Percentiles rank a stretch among this genome's conserved stretches.
Evolutionary conservation across 2,797 vertebrate species (phyloP).

Genomic region (Tadarida brasiliensis): DNA sequence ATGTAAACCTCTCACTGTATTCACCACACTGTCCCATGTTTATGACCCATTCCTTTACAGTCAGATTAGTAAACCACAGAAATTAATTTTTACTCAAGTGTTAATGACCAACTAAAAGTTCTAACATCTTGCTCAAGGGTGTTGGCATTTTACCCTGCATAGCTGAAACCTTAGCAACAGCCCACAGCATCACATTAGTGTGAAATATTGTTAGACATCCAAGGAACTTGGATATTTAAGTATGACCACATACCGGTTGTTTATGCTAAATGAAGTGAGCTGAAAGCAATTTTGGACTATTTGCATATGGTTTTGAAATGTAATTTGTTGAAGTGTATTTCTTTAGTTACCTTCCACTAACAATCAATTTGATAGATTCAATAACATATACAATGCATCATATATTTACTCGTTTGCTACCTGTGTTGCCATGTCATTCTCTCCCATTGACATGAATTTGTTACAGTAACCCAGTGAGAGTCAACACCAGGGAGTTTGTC

Average conservation of each 20-base stretch:
- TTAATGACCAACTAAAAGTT: neutral
- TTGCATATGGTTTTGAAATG: neutral
- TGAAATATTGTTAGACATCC: neutral
- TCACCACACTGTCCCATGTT: neutral
- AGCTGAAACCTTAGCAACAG: neutral
- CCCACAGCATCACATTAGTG: neutral
- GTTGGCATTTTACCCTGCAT: neutral
- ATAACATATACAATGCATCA: neutral
- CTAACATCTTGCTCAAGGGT: neutral
- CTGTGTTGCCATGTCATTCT: neutral
- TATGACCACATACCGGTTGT: neutral
- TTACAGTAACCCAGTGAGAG: neutral
- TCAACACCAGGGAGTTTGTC: neutral
- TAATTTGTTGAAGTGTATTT: neutral
- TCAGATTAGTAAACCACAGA: neutral
- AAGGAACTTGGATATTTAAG: constrained; percentile 9
- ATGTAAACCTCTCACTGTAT: neutral
- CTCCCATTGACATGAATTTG: neutral
- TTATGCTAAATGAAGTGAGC: neutral
- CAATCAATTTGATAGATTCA: neutral
- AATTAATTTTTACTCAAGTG: constrained; percentile 25
- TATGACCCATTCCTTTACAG: neutral
- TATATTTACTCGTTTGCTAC: neutral
- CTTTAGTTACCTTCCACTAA: neutral
- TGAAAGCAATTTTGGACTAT: neutral